Evolutionary conservation across 2,888 invertebrate species (phyloP).

Genomic region (Gisinianus flammeolus): DNA sequence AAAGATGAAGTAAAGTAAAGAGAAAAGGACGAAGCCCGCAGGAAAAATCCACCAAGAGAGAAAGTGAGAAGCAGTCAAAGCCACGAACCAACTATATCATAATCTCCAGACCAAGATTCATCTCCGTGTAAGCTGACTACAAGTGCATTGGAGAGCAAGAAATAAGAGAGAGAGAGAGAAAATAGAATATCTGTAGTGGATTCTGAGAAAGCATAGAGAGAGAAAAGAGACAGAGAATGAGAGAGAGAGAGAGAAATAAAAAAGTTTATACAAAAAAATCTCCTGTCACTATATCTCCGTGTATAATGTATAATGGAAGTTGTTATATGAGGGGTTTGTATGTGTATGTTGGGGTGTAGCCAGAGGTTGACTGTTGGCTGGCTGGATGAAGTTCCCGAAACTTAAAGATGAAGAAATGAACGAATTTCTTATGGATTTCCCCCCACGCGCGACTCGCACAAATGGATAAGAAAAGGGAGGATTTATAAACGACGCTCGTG

Average conservation of each 20-base stretch:
- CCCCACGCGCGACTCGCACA: neutral
- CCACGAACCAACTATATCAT: neutral
- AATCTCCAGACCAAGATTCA: constrained; percentile 12
- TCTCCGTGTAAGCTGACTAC: neutral
- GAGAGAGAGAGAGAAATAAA: neutral
- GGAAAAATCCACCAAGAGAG: neutral
- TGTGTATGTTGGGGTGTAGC: neutral
- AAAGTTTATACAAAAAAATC: too few relatives aligned
- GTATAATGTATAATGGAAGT: too few relatives aligned
- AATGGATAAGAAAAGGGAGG: constrained; percentile 33
- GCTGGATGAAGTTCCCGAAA: neutral
- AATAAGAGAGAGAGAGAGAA: neutral
- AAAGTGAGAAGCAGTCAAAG: too few relatives aligned
- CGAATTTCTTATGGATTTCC: constrained; percentile 9
- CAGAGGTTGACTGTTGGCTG: neutral
- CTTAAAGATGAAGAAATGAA: constrained; percentile 1
- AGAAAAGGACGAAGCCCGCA: neutral
- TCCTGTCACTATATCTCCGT: too few relatives aligned
- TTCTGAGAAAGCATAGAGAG: neutral
- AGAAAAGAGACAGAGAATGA: neutral
- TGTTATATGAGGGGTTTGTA: neutral
- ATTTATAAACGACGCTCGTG: constrained; percentile 27
- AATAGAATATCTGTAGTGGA: neutral
- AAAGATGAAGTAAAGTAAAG: neutral
- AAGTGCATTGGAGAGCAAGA: neutral